phyloP scores from a whole-genome alignment of 2,888 invertebrate species.

The Nomada lathburiana region DNA sequence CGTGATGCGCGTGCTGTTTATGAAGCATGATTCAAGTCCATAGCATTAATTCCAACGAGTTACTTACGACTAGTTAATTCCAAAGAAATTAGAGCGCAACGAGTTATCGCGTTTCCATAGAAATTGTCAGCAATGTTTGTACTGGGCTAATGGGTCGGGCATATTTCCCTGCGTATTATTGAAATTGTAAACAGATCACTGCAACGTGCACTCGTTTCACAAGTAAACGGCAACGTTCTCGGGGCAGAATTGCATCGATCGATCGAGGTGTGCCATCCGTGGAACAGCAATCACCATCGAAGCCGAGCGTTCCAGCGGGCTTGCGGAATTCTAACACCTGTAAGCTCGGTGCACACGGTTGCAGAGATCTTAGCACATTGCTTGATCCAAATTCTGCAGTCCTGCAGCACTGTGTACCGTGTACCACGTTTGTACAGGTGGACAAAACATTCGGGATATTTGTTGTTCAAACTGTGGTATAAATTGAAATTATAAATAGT shows the following conservation, averaged over 20 bases:
- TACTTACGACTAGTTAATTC: not conserved
- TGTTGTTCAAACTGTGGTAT: too few relatives aligned
- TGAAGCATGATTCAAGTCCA: constrained; percentile 2
- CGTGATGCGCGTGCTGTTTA: not conserved
- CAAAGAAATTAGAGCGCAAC: constrained; percentile 16
- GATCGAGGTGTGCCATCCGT: not conserved
- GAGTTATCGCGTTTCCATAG: not conserved
- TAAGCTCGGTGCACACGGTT: not conserved
- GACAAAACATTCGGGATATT: too few relatives aligned
- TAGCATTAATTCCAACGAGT: too few relatives aligned
- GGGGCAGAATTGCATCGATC: constrained; percentile 5
- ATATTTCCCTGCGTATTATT: constrained; percentile 15
- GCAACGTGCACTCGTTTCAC: not conserved
- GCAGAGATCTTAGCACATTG: not conserved
- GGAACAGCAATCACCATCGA: not conserved
- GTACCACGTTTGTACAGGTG: too few relatives aligned
- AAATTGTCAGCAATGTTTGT: not conserved
- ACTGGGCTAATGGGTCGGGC: constrained; percentile 8
- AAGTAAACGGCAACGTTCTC: constrained; percentile 17
- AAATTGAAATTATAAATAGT: too few relatives aligned
- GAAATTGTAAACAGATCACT: constrained; percentile 35
- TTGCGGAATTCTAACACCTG: not conserved
- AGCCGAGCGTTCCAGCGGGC: not conserved
- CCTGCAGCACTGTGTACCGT: too few relatives aligned
- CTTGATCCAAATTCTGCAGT: too few relatives aligned